phyloP scores from a whole-genome alignment of 2,888 invertebrate genomes.

The Tipula helvola region DNA sequence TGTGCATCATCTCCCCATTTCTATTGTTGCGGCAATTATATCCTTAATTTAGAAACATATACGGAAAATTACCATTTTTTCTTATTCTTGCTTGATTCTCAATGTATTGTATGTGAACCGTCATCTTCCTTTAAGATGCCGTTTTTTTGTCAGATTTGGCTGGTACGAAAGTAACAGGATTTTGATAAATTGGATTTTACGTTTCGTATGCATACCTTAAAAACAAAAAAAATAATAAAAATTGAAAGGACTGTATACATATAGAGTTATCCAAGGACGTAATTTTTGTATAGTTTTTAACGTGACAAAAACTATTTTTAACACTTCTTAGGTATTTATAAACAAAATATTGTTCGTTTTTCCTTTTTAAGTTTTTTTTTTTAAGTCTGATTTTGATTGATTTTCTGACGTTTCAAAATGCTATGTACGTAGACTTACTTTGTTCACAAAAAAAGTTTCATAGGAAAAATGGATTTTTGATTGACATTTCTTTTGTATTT shows the following conservation, averaged over 20 bases:
- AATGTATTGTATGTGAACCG: background rate
- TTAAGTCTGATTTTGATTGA: background rate
- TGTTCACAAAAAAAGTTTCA: background rate
- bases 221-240: background rate
- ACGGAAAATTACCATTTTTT: too few relatives aligned
- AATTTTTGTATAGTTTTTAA: background rate
- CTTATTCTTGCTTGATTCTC: background rate
- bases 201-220: background rate
- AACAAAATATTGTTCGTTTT: background rate
- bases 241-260: background rate
- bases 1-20: background rate
- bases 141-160: background rate
- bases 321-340: background rate
- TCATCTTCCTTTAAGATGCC: background rate
- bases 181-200: slow-evolving; percentile 6
- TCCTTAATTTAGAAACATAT: background rate
- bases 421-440: background rate
- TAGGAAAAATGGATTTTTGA: background rate
- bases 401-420: background rate
- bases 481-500: slow-evolving; percentile 7
- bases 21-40: background rate
- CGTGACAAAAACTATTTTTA: background rate
- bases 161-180: background rate
- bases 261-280: background rate
- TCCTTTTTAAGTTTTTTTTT: background rate